Evolutionary conservation across 2,797 vertebrate species (phyloP), one percentile per base, ranked within the genome.

Genomic region (Yasuhikotakia modesta): DNA sequence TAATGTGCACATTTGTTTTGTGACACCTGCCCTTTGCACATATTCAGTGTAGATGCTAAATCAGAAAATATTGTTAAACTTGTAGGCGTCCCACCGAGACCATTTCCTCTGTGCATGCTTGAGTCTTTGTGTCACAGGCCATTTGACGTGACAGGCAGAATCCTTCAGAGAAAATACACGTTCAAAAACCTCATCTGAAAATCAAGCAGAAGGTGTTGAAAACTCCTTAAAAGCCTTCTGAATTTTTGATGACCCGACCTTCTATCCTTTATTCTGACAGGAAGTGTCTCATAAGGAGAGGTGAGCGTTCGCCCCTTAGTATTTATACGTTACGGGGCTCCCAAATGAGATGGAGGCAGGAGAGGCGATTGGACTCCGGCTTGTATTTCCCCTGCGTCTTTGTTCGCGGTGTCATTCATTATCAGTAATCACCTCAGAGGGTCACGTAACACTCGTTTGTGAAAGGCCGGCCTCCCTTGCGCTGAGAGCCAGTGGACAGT

Each of bases 391-490:
- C 85, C 81, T 2, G 79, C 81, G 90, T 85, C 87, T 85, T 86
- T 81, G 76, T 81, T 73, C 60, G 82, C 80, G 76, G 68, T 87
- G 90, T 90, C 89, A 90, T 89, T 87, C 85, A 91, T 91, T 90
- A 91, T 91, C 91, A 87, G 90, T 92, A 93, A 92, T 92, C 90
- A 90, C 90, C 88, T 88, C 78, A 72, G 85, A 89, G 88, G 83
- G 75, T 58, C 84, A 85, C 30, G 80, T 74, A 19, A 86, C 81
- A 84, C 85, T 77, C 78, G 79, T 86, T 89, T 75, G 72, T 16
- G 12, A 77, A 60, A 73, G 24, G 84, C 70, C 88, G 91, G 91
- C 92, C 92, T 91, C 89, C 55, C 65, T 87, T 87, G 50, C 87
- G 89, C 87, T 17, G 72, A 87, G 86, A 88, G 81, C 75, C 65